Conservation (phyloP, 2,113 vertebrate species). For the Ceyx margarethae region DNA sequence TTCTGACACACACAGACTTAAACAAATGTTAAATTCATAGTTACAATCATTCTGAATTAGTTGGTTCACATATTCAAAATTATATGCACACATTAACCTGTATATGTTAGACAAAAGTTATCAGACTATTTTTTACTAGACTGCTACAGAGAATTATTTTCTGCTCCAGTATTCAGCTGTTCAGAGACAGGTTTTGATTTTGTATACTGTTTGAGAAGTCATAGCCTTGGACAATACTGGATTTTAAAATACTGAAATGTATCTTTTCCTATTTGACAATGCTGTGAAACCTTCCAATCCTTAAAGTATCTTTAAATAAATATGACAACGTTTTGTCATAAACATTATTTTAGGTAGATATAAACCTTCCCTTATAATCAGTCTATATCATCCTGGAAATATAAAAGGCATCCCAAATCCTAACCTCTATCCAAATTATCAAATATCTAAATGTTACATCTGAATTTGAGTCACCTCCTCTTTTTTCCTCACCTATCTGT, state of each 20-base stretch:
- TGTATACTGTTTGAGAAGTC: background rate
- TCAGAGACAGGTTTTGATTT: background rate
- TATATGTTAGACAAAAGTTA: background rate
- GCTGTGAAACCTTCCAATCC: background rate
- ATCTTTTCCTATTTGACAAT: background rate
- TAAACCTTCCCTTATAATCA: background rate
- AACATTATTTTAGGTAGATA: background rate
- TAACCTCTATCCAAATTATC: background rate
- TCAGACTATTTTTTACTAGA: background rate
- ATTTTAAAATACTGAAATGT: background rate
- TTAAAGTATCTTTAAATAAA: background rate
- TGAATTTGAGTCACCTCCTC: background rate
- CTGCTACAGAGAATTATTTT: background rate
- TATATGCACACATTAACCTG: background rate
- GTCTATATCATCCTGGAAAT: background rate
- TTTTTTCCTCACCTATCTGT: background rate
- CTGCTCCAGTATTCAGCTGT: background rate
- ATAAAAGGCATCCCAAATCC: background rate
- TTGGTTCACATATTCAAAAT: background rate
- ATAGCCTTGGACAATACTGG: background rate
- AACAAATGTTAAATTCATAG: background rate
- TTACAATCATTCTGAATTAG: background rate
- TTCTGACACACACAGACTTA: background rate
- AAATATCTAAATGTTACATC: background rate
- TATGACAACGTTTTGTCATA: background rate